These are phyloP conservation scores for Cebidichthys violaceus DNA, from an alignment of 2,113 vertebrate species.

Conservation along the genomic window DNA sequence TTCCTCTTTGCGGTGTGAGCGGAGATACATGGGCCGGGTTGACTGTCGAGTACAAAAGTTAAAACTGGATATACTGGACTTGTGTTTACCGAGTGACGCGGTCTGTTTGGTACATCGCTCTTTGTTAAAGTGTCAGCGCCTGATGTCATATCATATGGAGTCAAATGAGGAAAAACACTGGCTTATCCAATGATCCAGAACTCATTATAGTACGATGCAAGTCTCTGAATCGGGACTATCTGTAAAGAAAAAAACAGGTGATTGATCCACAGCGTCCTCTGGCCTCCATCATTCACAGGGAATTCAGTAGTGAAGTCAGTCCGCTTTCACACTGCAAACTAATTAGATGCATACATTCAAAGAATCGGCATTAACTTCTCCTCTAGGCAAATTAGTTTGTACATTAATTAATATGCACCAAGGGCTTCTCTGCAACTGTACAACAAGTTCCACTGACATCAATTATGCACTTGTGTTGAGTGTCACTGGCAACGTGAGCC, in stretches of 20 bases:
- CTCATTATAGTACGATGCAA: neutral
- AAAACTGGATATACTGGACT: conserved; percentile 74
- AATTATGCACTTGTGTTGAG: conserved; percentile 38
- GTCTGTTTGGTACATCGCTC: conserved; percentile 10
- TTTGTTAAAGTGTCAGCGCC: conserved; percentile 50
- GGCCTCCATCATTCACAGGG: neutral
- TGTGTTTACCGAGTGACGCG: conserved; percentile 53
- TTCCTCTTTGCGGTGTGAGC: conserved; percentile 58
- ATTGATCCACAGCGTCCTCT: neutral
- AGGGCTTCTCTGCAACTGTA: conserved; percentile 10
- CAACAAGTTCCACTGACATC: conserved; percentile 48
- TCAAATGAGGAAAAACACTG: conserved; percentile 41
- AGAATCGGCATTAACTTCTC: conserved; percentile 13
- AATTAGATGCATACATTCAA: conserved; percentile 17
- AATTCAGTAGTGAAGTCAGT: neutral
- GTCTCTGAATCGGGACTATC: neutral
- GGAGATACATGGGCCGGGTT: conserved; percentile 57
- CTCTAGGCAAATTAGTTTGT: conserved; percentile 12
- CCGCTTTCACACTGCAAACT: neutral
- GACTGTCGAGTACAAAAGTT: conserved; percentile 49
- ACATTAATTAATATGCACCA: conserved; percentile 14
- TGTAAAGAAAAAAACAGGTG: conserved; percentile 6
- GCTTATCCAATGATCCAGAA: neutral
- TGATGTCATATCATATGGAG: conserved; percentile 59
- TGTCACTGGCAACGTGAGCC: conserved; percentile 51